Conservation (phyloP, 2,113 vertebrate genomes). For the Neotragus moschatus region DNA sequence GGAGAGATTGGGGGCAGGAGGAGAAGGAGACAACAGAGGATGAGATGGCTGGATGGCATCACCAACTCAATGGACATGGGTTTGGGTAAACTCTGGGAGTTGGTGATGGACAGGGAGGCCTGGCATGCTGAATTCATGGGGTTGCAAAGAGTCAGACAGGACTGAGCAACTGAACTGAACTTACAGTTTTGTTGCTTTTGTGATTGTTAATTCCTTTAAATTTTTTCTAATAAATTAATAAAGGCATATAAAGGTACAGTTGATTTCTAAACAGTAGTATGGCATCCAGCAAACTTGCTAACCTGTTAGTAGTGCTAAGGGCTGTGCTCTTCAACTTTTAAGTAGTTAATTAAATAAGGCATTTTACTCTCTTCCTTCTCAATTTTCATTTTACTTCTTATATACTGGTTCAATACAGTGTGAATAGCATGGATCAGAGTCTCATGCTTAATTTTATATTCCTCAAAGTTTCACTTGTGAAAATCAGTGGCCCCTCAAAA, state of each 20-base stretch:
- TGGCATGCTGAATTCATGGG: no score
- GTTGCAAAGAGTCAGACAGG: accelerated
- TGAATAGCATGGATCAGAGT: background rate
- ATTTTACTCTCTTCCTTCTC: background rate
- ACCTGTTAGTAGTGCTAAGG: background rate
- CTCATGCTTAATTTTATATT: background rate
- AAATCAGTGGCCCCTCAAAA: background rate
- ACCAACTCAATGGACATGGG: no score
- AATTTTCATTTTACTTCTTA: background rate
- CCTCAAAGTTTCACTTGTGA: background rate
- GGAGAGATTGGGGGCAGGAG: no score
- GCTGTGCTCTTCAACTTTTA: background rate
- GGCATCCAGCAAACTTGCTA: background rate
- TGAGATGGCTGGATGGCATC: no score
- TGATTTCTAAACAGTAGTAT: background rate
- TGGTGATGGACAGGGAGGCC: no score
- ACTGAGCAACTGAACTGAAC: background rate
- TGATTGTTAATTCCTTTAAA: background rate
- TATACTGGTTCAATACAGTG: background rate
- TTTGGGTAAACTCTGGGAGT: no score
- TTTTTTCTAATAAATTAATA: background rate
- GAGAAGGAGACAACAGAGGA: no score
- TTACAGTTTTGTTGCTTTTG: background rate
- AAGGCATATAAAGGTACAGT: background rate
- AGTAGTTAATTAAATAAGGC: background rate